Percentiles rank a stretch among this genome's conserved stretches.
phyloP scores from a whole-genome alignment of 2,113 vertebrate genomes.

The Chunga burmeisteri region DNA sequence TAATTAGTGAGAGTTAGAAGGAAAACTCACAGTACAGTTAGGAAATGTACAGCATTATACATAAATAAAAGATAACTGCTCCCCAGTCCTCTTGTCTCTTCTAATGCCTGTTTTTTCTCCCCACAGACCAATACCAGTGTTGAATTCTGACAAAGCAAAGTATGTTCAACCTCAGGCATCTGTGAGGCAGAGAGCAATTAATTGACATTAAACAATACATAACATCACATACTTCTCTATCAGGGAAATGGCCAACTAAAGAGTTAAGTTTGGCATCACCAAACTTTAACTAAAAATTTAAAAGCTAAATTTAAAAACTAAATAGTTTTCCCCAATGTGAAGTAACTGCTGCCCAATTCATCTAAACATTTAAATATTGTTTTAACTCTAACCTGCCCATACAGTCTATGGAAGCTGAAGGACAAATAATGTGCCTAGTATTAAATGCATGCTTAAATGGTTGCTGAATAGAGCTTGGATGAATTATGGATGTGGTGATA shows the following conservation, averaged over 20 bases:
- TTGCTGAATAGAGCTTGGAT: not conserved
- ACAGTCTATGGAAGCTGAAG: not conserved
- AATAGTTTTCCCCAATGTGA: not conserved
- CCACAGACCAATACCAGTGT: constrained; percentile 25
- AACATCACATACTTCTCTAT: not conserved
- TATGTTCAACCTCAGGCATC: constrained; percentile 48
- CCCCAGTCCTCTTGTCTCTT: constrained; percentile 44
- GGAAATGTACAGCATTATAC: constrained; percentile 39
- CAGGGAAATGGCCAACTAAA: not conserved
- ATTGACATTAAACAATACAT: not conserved
- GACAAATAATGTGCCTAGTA: not conserved
- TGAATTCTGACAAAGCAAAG: constrained; percentile 52
- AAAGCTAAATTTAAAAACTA: too few relatives aligned
- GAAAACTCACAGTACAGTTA: constrained; percentile 5
- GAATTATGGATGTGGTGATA: not conserved
- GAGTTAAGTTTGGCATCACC: not conserved
- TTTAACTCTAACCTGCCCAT: not conserved
- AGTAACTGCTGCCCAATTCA: not conserved
- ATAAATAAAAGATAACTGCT: constrained; percentile 68
- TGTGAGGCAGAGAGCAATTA: constrained; percentile 51
- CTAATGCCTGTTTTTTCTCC: constrained; percentile 41
- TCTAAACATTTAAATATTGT: not conserved
- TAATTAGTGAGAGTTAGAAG: constrained; percentile 38
- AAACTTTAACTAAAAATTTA: not conserved
- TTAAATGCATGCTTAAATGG: not conserved